Conservation (phyloP, 1,140 invertebrate species). For the Chymomyza costata region DNA sequence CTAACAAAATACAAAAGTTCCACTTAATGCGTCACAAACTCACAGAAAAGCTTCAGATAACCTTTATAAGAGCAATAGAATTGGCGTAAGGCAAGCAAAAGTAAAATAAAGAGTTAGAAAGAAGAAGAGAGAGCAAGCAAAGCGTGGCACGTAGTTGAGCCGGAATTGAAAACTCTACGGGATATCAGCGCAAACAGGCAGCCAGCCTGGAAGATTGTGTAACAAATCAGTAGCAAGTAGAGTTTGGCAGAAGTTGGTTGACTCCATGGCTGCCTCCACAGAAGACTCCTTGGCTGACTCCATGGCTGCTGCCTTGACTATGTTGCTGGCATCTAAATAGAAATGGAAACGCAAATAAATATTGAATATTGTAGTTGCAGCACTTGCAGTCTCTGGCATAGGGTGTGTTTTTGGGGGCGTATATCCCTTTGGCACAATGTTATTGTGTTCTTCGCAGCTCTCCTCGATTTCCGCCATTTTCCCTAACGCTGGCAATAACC, state of each 20-base stretch:
- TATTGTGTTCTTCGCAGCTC: no score
- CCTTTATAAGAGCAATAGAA: no score
- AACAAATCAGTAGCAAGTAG: no score
- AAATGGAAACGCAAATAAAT: constrained; percentile 59
- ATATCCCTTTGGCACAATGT: constrained; percentile 5
- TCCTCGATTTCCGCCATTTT: no score
- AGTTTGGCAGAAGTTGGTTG: no score
- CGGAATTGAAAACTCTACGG: constrained; percentile 43
- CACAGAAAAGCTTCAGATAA: no score
- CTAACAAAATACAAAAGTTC: no score
- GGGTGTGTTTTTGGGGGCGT: constrained; percentile 35
- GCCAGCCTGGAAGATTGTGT: neutral
- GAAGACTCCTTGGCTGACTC: no score
- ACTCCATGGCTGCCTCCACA: no score
- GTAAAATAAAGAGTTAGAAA: no score
- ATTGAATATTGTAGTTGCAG: constrained; percentile 31
- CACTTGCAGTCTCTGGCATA: constrained; percentile 20
- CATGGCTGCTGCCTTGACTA: neutral
- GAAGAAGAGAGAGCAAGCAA: constrained; percentile 35
- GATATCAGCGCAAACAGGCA: constrained; percentile 23
- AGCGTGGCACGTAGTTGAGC: constrained; percentile 37
- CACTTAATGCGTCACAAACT: no score
- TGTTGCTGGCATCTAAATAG: constrained; percentile 1
- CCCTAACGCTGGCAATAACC: constrained; percentile 23
- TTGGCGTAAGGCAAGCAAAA: no score